A percentile compares a stretch with the other conserved stretches of the same genome.
Evolutionary conservation across 2,797 vertebrate species (phyloP).

Genomic region (Denticeps clupeoides): DNA sequence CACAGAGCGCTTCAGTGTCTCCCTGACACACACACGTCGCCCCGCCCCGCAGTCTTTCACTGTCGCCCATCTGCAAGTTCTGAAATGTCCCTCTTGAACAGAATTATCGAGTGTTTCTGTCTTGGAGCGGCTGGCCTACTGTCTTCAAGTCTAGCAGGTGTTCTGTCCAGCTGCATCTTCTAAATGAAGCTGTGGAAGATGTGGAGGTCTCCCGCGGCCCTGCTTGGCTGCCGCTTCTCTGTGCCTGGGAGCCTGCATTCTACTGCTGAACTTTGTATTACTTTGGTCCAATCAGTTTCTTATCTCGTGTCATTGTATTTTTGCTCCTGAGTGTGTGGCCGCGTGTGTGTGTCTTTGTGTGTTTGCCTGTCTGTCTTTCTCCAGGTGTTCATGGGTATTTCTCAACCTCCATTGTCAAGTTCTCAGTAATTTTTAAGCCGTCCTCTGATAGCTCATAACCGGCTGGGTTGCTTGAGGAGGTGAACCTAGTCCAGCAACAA

Average conservation of each 20-base stretch:
- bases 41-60: constrained; percentile 7
- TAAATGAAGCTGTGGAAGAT: too few relatives aligned
- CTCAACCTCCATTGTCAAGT: constrained; percentile 30
- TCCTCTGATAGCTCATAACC: constrained; percentile 29
- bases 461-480: constrained; percentile 21
- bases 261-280: not conserved
- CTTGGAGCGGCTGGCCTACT: not conserved
- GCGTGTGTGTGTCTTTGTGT: constrained; percentile 1
- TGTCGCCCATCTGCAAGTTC: constrained; percentile 41
- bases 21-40: not conserved
- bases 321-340: constrained; percentile 7
- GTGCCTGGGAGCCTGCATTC: not conserved
- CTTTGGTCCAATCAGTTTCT: not conserved
- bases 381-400: constrained; percentile 28
- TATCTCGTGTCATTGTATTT: not conserved
- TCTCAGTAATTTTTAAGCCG: constrained; percentile 17
- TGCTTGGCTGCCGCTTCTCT: too few relatives aligned
- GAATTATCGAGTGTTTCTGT: not conserved
- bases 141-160: not conserved
- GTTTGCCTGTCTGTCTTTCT: not conserved
- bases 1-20: too few relatives aligned
- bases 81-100: constrained; percentile 41
- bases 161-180: too few relatives aligned
- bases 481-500: not conserved
- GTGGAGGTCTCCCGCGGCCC: too few relatives aligned